These are phyloP conservation scores for Aphidius ervi DNA, from an alignment of 1,140 invertebrate genomes.

Conservation along the genomic window DNA sequence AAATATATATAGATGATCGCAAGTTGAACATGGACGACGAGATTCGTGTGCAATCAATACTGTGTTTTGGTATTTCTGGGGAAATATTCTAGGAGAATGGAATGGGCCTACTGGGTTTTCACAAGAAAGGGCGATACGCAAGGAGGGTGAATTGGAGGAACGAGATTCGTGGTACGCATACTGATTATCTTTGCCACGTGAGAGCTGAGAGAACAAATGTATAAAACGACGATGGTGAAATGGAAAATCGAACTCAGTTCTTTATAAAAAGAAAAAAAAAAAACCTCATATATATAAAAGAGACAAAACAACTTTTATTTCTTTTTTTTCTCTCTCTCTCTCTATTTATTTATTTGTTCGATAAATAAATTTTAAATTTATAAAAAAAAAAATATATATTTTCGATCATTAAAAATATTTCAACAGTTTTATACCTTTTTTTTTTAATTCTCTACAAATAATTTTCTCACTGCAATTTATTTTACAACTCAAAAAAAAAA, in stretches of 20 bases:
- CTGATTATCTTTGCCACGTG: conserved; percentile 39
- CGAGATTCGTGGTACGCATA: conserved; percentile 51
- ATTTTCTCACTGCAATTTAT: too few species aligned
- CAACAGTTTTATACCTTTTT: too few species aligned
- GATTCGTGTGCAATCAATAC: conserved; percentile 49
- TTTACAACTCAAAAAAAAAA: too few species aligned
- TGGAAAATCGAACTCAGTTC: conserved; percentile 10
- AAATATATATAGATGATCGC: conserved; percentile 11
- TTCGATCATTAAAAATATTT: too few species aligned
- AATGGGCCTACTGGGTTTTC: conserved; percentile 48
- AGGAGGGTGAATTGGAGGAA: conserved; percentile 20
- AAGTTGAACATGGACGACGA: conserved; percentile 18
- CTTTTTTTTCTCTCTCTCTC: too few species aligned
- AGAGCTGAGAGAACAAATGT: conserved; percentile 21
- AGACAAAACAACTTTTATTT: neutral
- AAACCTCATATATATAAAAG: neutral
- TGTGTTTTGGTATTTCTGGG: conserved; percentile 50
- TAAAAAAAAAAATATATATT: too few species aligned
- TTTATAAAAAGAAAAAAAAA: neutral
- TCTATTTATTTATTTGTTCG: neutral
- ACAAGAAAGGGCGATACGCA: conserved; percentile 26
- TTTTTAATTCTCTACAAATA: too few species aligned
- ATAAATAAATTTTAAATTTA: neutral
- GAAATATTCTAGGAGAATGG: conserved; percentile 45
- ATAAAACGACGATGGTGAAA: conserved; percentile 9